These are phyloP conservation scores for Knipowitschia caucasica DNA, from an alignment of 2,797 vertebrate species.

Conservation along the genomic window DNA sequence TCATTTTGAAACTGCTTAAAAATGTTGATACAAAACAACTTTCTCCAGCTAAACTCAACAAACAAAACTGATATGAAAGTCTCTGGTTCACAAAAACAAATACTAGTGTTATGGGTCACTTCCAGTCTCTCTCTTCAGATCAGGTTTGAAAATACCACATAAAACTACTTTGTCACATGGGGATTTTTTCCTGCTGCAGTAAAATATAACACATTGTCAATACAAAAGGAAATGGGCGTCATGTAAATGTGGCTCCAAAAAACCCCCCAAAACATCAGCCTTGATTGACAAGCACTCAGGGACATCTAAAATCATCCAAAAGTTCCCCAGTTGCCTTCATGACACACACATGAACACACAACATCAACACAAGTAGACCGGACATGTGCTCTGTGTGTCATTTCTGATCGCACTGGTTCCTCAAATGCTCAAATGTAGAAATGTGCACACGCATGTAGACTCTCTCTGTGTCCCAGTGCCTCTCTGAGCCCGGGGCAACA, in stretches of 20 bases:
- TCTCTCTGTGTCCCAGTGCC: slow-evolving; percentile 3
- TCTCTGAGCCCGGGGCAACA: slow-evolving; percentile 20
- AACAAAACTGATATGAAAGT: no score
- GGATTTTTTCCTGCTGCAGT: neutral
- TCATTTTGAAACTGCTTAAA: no score
- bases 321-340: neutral
- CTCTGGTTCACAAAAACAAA: no score
- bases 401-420: neutral
- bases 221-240: neutral
- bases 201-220: neutral
- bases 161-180: no score
- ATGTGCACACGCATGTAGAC: neutral
- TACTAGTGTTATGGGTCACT: no score
- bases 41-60: no score
- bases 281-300: neutral
- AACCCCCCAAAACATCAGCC: neutral
- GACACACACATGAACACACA: neutral
- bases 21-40: no score
- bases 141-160: no score
- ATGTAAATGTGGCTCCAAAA: neutral
- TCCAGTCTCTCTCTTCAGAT: no score
- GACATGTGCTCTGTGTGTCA: neutral
- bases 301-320: neutral
- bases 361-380: neutral
- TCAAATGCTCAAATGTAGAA: neutral